Base-by-base conservation (phyloP, 2,113 vertebrate genomes). In the Nesogale talazaci region DNA sequence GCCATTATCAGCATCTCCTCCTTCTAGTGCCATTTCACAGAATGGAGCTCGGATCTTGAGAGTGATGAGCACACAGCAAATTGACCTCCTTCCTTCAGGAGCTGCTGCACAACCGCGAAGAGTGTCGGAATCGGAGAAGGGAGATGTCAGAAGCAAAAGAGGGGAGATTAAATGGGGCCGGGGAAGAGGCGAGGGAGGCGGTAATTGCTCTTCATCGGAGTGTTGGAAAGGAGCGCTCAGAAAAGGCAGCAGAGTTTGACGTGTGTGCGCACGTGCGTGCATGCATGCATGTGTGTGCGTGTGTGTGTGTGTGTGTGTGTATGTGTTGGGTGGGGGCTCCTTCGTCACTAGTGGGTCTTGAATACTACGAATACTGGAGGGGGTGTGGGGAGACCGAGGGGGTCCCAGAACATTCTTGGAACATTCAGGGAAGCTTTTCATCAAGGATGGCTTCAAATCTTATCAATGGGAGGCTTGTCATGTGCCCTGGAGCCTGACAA, bases 131-230 rank as follows among this genome's bases (percentile, higher is more conserved):
- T 27, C 70, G 10, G 88, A 81, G 97, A 95, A 92, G 94, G 94
- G 93, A 93, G 85, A 96, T 92, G 95, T 97, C 96, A 97, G 94
- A 92, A 97, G 63, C 94, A 94, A 97, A 97, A 95, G 10, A 82
- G 83, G 77, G 89, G 93, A 95, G 90, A 97, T 61, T 95, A 95
- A 97, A 91, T 0, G 23, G 42, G 76, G 92, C 93, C 88, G 91
- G 88, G 96, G 90, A 95, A 92, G 93, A 91, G 67, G 92, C 81
- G 87, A 96, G 95, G 81, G 93, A 94, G 90, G 91, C 87, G 56
- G 83, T 93, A 94, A 97, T 94, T 97, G 93, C 89, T 93, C 89
- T 96, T 96, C 67, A 89, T 5, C 25, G 2, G 20, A 95, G 83
- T 81, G 52, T 78, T 74, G 92, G 67, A 89, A 89, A 23, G 40